Conservation (phyloP, 1,140 invertebrate genomes). For the Drosophila carrolli region DNA sequence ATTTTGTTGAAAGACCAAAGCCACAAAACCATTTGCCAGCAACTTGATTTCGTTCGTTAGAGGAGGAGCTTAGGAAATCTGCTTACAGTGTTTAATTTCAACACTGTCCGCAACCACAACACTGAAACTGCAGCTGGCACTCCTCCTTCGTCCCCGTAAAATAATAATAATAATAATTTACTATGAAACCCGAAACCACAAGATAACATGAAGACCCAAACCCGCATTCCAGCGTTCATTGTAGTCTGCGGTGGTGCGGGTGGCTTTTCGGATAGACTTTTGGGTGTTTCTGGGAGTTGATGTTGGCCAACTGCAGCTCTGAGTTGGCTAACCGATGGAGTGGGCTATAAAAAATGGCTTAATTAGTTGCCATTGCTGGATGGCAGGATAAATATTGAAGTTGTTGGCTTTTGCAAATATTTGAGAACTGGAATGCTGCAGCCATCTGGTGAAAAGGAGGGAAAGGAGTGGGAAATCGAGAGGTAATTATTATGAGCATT, state of each 20-base stretch:
- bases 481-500: constrained; percentile 25
- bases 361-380: constrained; percentile 63
- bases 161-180: constrained; percentile 81
- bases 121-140: constrained; percentile 61
- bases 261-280: constrained; percentile 2
- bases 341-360: constrained; percentile 62
- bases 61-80: constrained; percentile 44
- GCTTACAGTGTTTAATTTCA: constrained; percentile 70
- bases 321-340: constrained; percentile 53
- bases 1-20: constrained; percentile 47
- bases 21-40: constrained; percentile 61
- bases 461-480: constrained; percentile 4
- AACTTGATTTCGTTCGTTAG: constrained; percentile 48
- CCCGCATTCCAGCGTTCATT: constrained; percentile 29
- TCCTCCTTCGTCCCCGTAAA: constrained; percentile 13
- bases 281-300: background rate
- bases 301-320: constrained; percentile 14
- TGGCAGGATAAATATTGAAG: constrained; percentile 43
- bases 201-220: constrained; percentile 41
- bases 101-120: constrained; percentile 66
- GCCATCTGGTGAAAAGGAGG: constrained; percentile 8
- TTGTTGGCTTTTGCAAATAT: constrained; percentile 58
- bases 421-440: constrained; percentile 33
- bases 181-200: constrained; percentile 68
- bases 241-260: constrained; percentile 27